Conservation (phyloP, 2,888 invertebrate species). For the Chymomyza procnemis region DNA sequence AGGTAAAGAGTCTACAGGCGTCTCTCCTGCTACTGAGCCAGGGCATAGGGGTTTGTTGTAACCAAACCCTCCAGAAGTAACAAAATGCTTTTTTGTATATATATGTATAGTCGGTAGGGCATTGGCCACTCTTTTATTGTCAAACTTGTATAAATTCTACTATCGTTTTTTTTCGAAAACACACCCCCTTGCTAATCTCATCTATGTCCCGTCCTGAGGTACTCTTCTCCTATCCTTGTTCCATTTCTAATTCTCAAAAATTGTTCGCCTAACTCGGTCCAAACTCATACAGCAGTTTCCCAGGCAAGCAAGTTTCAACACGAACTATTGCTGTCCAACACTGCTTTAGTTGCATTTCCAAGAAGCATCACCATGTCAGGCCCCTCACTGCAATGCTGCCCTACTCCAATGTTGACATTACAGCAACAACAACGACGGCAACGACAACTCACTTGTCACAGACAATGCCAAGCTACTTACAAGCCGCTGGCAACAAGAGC, state of each 20-base stretch:
- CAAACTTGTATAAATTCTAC: no score
- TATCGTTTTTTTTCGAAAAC: no score
- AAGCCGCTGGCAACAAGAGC: slow-evolving; percentile 56
- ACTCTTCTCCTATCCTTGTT: background rate
- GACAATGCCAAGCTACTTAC: slow-evolving; percentile 65
- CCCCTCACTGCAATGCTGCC: background rate
- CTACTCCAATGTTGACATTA: slow-evolving; percentile 20
- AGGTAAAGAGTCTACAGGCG: no score
- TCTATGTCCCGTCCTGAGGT: background rate
- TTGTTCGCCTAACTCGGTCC: background rate
- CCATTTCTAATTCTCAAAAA: background rate
- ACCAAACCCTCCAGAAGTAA: no score
- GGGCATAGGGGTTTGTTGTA: no score
- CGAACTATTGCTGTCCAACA: background rate
- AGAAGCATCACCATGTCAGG: slow-evolving; percentile 7
- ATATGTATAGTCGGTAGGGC: no score
- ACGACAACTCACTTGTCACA: slow-evolving; percentile 6
- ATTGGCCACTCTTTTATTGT: no score
- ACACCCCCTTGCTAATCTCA: background rate
- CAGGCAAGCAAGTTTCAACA: background rate
- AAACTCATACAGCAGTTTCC: background rate
- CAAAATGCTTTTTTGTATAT: no score
- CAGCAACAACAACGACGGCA: slow-evolving; percentile 16
- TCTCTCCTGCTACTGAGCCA: no score
- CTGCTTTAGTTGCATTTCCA: background rate